These are phyloP conservation scores for Neoscelio sp. DNA, from an alignment of 2,888 invertebrate genomes.

Conservation along the genomic window DNA sequence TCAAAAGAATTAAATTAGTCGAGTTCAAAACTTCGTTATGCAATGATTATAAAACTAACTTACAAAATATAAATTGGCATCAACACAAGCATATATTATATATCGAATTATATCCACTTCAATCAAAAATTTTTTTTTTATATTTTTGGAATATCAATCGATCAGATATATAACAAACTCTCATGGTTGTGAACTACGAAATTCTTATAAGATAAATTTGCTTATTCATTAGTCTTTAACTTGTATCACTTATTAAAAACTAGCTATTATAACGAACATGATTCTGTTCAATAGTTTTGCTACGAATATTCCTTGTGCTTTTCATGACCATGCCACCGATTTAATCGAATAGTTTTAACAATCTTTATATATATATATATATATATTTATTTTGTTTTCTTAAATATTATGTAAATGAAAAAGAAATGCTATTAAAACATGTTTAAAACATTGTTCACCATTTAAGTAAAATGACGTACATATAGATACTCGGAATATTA, in stretches of 20 bases:
- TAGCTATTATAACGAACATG: constrained; percentile 63
- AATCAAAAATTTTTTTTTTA: constrained; percentile 19
- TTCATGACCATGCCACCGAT: constrained; percentile 60
- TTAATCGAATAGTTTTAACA: constrained; percentile 44
- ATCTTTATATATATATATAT: constrained; percentile 34
- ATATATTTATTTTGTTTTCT: constrained; percentile 4
- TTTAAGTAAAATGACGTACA: no score
- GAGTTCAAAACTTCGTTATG: neutral
- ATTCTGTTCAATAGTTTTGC: constrained; percentile 63
- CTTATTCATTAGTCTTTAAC: constrained; percentile 62
- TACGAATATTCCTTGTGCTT: constrained; percentile 64
- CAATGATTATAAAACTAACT: constrained; percentile 26
- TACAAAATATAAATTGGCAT: constrained; percentile 52
- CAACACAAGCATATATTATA: constrained; percentile 53
- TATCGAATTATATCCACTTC: constrained; percentile 45
- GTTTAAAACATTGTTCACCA: no score
- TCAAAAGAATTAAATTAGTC: neutral
- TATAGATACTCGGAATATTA: no score
- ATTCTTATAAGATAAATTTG: constrained; percentile 62
- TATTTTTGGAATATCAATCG: constrained; percentile 56
- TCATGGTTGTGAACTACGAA: constrained; percentile 60
- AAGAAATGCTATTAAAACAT: neutral
- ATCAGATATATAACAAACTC: constrained; percentile 65
- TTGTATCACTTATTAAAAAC: constrained; percentile 63
- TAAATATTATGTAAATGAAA: neutral